Base-by-base conservation (phyloP, 2,797 vertebrate genomes). In the Hybognathus amarus region DNA sequence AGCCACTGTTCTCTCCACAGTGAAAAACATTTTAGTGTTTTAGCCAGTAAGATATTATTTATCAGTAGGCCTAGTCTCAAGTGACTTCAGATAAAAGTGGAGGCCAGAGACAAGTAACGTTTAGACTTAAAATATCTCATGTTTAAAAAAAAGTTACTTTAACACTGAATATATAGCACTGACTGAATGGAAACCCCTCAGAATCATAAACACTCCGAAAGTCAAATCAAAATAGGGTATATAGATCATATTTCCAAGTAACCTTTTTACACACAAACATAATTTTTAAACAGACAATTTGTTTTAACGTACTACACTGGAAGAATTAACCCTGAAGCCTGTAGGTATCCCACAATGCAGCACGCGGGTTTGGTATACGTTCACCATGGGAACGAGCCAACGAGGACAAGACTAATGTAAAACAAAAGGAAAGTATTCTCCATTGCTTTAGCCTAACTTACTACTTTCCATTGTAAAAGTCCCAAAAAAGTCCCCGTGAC, bases 321-420 rank as follows among this genome's bases (percentile, higher is more conserved):
- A n/a, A 63, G 22, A 63, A 33, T 47, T 17, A 71, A 47, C 7
- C 7, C 18, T 22, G 2, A 74, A 82, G 22, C 30, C 45, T 10
- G 33, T 11, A 30, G 12, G 40, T 71, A 71, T 83, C 82, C 82
- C 82, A 83, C 17, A 71, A 83, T 83, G 82, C 82, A 79, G 54
- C 82, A 71, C 75, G 82, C 75, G 50, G 71, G 71, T 56, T 78
- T 40, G 52, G 82, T 79, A 82, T 79, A 87, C 84, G 90, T 91
- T 95, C 93, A 94, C 94, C 94, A 95, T 95, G 93, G 94, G 88
- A 94, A 95, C 94, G 36, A 36, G 36, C 36, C 36, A 36, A 36
- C 36, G 88, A 90, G 61, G 63, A 45, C 77, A 71, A 71, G 77
- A 73, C 56, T 77, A 33, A 42, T 24, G 45, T 27, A 56, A 88